A percentile compares a stretch with the other conserved stretches of the same genome.
Evolutionary conservation across 2,888 invertebrate species (phyloP).

Genomic region (Pecten maximus): DNA sequence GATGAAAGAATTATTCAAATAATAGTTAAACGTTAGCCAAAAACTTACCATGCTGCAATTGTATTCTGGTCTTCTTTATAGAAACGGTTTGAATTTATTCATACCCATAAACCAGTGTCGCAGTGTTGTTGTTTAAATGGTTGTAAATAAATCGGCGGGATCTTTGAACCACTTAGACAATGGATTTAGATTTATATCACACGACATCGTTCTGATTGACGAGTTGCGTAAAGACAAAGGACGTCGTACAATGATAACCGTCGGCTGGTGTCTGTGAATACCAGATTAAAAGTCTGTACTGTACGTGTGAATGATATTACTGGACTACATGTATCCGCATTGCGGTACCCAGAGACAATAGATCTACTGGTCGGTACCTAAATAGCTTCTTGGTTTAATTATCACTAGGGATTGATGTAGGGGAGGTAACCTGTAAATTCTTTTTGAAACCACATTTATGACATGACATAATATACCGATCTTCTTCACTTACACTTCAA

Average conservation of each 20-base stretch:
- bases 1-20: not conserved
- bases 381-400: not conserved
- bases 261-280: not conserved
- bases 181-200: not conserved
- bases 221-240: constrained; percentile 11
- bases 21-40: not conserved
- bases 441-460: not conserved
- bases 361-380: not conserved
- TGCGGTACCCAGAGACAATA: not conserved
- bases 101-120: not conserved
- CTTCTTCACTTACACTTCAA: too few relatives aligned
- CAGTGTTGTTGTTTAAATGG: not conserved
- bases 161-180: not conserved
- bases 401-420: not conserved
- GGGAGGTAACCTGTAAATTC: not conserved
- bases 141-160: not conserved
- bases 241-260: not conserved
- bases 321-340: not conserved
- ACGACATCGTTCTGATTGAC: not conserved
- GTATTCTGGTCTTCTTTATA: not conserved
- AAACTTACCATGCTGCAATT: not conserved
- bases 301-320: not conserved
- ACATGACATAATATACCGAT: too few relatives aligned
- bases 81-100: not conserved
- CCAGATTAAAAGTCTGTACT: not conserved